Base-by-base conservation (phyloP, 2,797 vertebrate genomes). In the Typhlichthys eigenmanni region DNA sequence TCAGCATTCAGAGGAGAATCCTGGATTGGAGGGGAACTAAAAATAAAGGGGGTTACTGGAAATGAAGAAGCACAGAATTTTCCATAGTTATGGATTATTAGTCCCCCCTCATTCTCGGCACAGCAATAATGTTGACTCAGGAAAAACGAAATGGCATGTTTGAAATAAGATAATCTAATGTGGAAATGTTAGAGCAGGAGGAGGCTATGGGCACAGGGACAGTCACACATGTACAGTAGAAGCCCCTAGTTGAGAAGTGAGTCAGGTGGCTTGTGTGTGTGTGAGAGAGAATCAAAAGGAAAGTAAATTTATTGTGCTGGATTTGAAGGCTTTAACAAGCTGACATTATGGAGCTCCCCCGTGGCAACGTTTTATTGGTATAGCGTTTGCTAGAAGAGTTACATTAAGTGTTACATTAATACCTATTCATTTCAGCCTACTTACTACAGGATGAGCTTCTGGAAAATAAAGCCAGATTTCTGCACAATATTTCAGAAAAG, bases 1-100 rank as follows among this genome's bases (percentile, higher is more conserved):
- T 87, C 69, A 65, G 78, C 82, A 64, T 79, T 85, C 79, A 98
- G 82, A 1, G 93, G 92, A 78, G 96, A 98, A 55, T 88, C 89
- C 13, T 73, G 59, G 54, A 90, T 47, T 14, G 89, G 88, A 66
- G 92, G 53, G 72, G 85, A 89, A 60, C 95, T 97, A 82, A 68
- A 69, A 85, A 81, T 4, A 75, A 74, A 51, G 48, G 66, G 51
- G 63, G 67, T 82, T 83, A 83, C 78, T 88, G 83, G 82, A 91
- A 90, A 80, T 69, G 62, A 80, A 82, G 56, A 57, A 76, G 64
- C 60, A 66, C 50, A 69, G 69, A 62, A 85, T 87, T 90, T 92
- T 91, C 85, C 88, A 89, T 65, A 49, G 58, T 67, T 81, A 72
- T 81, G 77, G 77, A 83, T 89, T 82, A 81, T 82, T 81, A 78